These are phyloP conservation scores for Ligdia adustata DNA, from an alignment of 2,888 invertebrate species.

Conservation along the genomic window DNA sequence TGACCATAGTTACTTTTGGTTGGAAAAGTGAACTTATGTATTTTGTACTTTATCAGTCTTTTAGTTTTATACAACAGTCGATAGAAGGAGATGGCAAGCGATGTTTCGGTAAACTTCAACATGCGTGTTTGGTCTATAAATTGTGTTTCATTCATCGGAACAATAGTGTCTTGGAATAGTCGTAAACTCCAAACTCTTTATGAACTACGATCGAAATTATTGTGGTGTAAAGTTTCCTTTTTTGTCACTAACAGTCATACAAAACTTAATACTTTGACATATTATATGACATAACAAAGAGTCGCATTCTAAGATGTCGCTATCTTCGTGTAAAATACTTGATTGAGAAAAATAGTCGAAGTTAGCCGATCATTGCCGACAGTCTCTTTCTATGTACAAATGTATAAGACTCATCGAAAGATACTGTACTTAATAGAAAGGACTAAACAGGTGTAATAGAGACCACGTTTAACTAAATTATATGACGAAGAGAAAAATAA, in stretches of 20 bases:
- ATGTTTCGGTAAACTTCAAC: background rate
- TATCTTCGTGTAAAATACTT: too few relatives aligned
- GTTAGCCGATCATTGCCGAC: background rate
- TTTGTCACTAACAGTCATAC: too few relatives aligned
- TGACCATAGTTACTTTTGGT: slow-evolving; percentile 25
- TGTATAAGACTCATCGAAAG: background rate
- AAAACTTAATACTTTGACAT: too few relatives aligned
- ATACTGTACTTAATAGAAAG: slow-evolving; percentile 38
- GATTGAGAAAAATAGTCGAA: too few relatives aligned
- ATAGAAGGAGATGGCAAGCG: background rate
- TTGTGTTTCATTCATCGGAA: too few relatives aligned
- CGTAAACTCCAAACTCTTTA: too few relatives aligned
- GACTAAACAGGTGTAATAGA: slow-evolving; percentile 67
- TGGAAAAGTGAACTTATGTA: slow-evolving; percentile 37
- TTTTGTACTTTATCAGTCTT: background rate
- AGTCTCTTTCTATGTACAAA: background rate
- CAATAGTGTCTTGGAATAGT: too few relatives aligned
- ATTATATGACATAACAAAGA: too few relatives aligned
- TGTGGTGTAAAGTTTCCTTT: too few relatives aligned
- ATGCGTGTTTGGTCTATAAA: too few relatives aligned
- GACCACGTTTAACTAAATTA: slow-evolving; percentile 56
- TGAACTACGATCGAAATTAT: too few relatives aligned
- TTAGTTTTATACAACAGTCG: background rate
- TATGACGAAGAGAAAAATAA: slow-evolving; percentile 48
- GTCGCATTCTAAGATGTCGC: too few relatives aligned